Evolutionary conservation across 2,888 invertebrate genomes (phyloP).

Genomic region (Autographa pulchrina): DNA sequence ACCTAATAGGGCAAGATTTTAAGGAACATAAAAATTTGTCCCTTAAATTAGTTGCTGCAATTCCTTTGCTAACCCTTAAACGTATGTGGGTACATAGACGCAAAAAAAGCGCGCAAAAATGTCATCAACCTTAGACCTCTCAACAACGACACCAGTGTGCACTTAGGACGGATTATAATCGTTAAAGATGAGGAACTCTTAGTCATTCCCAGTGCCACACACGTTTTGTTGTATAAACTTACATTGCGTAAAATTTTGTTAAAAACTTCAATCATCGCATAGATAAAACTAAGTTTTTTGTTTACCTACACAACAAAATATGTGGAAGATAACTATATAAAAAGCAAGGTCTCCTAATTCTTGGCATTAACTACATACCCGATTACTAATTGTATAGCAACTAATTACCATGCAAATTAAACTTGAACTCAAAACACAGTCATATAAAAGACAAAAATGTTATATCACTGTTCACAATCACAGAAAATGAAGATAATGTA

Average conservation of each 20-base stretch:
- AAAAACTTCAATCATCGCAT: constrained; percentile 14
- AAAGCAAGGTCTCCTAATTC: constrained; percentile 53
- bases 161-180: constrained; percentile 23
- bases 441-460: constrained; percentile 47
- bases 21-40: neutral
- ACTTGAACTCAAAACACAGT: constrained; percentile 65
- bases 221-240: neutral
- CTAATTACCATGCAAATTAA: constrained; percentile 77
- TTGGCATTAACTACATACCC: constrained; percentile 79
- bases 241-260: constrained; percentile 4
- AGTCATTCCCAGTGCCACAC: constrained; percentile 24
- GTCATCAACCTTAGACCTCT: constrained; percentile 34
- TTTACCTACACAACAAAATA: constrained; percentile 3
- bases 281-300: neutral
- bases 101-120: constrained; percentile 28
- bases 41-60: neutral
- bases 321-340: neutral
- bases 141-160: constrained; percentile 17
- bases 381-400: constrained; percentile 69
- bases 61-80: neutral
- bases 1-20: too few relatives aligned
- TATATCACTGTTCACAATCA: constrained; percentile 45
- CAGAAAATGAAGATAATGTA: constrained; percentile 25
- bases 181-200: constrained; percentile 24
- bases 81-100: neutral